Evolutionary conservation across 2,797 vertebrate genomes (phyloP), one percentile per base, ranked within the genome.

Genomic region (Spondyliosoma cantharus): DNA sequence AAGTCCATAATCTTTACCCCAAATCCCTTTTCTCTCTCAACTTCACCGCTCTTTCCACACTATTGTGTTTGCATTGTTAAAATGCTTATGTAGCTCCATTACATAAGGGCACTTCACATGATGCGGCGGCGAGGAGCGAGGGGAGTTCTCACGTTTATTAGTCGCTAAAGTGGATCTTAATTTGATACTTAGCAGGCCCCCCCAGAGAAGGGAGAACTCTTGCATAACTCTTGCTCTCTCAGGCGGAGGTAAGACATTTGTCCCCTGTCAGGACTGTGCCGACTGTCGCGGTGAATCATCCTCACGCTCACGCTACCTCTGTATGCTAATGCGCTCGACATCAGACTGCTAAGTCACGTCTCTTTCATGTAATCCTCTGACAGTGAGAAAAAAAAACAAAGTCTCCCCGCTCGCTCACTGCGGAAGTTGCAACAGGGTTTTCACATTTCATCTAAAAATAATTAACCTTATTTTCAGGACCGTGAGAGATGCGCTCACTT

Each of bases 1-100:
- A 91, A 91, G 81, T 89, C 89, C 62, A 70, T 89, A 91, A 91
- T 94, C 92, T 90, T 90, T 84, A 80, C 76, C 71, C 67, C 69
- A 86, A 90, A 90, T 90, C 85, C 86, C 32, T 63, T 72, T 72
- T 64, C 75, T 81, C 62, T 75, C 66, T 57, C 50, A 32, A 70
- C 37, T 87, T 81, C 59, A 0, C 27, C 14, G 81, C 85, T 56
- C 63, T 46, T 45, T 69, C 61, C 61, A 15, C 53, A 64, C 66
- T 53, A 64, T 76, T 87, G 74, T 86, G 48, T 50, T 86, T 63
- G 80, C 24, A 63, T 87, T 89, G 76, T 87, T 77, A 69, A 74
- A 81, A 66, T 77, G 66, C 52, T 67, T 63, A 66, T 25, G 17
- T 54, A 7, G 63, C 80, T 83, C 50, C 52, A 50, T 78, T 80